A percentile compares a stretch with the other conserved stretches of the same genome.
These are phyloP conservation scores for Actinia equina DNA, from an alignment of 64 coral and sea anemone genomes.

Conservation along the genomic window DNA sequence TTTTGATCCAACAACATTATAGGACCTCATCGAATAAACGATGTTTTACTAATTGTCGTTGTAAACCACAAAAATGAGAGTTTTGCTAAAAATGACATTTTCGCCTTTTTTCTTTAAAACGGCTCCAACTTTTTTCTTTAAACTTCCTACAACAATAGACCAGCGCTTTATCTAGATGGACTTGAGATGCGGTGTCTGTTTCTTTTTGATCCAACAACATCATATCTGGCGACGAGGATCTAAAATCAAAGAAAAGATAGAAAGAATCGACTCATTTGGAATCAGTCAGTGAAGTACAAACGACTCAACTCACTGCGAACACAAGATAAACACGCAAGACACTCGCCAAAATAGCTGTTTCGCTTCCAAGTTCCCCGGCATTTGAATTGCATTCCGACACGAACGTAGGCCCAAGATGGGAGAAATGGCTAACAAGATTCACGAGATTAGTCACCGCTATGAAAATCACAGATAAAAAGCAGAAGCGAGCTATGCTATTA, in stretches of 20 bases:
- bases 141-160: too few species aligned
- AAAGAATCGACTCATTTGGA: not conserved
- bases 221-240: conserved; percentile 75
- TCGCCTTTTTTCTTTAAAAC: too few species aligned
- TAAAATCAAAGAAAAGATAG: not conserved
- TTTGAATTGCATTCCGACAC: conserved; percentile 53
- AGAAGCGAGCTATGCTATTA: conserved; percentile 51
- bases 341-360: conserved; percentile 5
- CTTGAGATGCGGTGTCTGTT: too few species aligned
- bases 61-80: too few species aligned
- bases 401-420: conserved; percentile 49
- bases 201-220: too few species aligned
- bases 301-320: not conserved
- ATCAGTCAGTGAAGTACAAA: not conserved
- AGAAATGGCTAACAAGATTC: conserved; percentile 63
- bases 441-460: conserved; percentile 20
- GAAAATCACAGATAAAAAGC: conserved; percentile 22
- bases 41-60: too few species aligned
- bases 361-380: conserved; percentile 44
- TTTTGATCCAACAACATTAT: too few species aligned
- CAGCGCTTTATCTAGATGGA: too few species aligned
- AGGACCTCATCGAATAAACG: too few species aligned
- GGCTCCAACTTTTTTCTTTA: too few species aligned
- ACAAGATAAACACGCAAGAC: not conserved
- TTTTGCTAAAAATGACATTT: too few species aligned